Conservation (phyloP, 2,888 invertebrate genomes). For the Cecidostiba fungosa region DNA sequence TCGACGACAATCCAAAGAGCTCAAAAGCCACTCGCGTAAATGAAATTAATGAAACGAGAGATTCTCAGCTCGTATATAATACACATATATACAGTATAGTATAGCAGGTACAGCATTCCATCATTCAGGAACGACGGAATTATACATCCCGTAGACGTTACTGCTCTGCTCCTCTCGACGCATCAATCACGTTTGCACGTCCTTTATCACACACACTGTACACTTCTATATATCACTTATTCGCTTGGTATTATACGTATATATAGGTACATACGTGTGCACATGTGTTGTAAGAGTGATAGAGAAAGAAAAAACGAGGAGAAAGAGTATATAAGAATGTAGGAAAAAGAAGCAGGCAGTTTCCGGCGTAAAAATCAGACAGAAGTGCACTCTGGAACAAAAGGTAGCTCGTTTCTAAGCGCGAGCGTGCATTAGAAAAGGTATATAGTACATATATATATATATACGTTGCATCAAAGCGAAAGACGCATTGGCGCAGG, state of each 20-base stretch:
- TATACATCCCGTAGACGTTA: not conserved
- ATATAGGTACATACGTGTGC: not conserved
- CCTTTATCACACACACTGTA: slow-evolving; percentile 19
- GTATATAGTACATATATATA: slow-evolving; percentile 1
- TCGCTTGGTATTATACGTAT: not conserved
- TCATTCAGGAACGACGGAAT: slow-evolving; percentile 35
- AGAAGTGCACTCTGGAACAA: not conserved
- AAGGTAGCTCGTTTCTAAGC: slow-evolving; percentile 16
- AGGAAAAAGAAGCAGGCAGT: not conserved
- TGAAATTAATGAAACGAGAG: slow-evolving; percentile 45
- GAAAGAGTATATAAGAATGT: not conserved
- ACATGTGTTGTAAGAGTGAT: not conserved
- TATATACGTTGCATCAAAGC: slow-evolving; percentile 33
- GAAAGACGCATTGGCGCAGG: slow-evolving; percentile 6
- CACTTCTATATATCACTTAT: not conserved
- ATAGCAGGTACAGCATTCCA: not conserved
- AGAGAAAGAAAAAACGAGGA: not conserved
- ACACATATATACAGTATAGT: not conserved
- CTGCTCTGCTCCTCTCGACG: not conserved
- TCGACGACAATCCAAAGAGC: not conserved
- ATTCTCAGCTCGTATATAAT: not conserved
- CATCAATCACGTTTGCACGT: slow-evolving; percentile 43
- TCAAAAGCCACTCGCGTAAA: slow-evolving; percentile 23
- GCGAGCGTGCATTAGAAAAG: slow-evolving; percentile 31
- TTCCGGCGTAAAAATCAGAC: slow-evolving; percentile 11